Percentiles rank a stretch among this genome's conserved stretches.
These are phyloP conservation scores for Papilio aristodemus DNA, from an alignment of 1,140 invertebrate genomes.

Conservation along the genomic window DNA sequence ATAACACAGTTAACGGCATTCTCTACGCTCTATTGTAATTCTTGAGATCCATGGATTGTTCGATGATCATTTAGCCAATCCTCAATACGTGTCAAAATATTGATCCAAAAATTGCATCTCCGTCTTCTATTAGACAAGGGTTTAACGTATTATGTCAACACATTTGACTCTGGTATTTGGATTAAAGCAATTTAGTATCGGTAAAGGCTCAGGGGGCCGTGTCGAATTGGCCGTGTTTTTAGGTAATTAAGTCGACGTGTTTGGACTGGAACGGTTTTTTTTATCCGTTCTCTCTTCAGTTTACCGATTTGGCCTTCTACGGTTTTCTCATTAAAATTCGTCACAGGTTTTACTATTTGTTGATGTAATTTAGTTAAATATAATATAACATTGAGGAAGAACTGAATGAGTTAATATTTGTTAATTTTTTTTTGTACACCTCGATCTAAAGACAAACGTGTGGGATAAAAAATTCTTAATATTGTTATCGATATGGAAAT, in stretches of 20 bases:
- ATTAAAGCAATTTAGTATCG: conserved; percentile 15
- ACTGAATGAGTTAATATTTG: no score
- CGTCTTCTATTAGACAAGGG: not conserved
- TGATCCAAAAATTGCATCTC: not conserved
- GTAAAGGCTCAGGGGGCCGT: conserved; percentile 21
- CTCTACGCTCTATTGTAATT: not conserved
- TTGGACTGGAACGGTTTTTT: conserved; percentile 18
- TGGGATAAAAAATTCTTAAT: no score
- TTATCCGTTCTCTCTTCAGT: conserved; percentile 1
- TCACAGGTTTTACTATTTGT: not conserved
- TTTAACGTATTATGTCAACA: not conserved
- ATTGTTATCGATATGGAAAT: no score
- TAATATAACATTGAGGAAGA: not conserved
- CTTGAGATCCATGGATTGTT: not conserved
- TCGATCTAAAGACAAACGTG: no score
- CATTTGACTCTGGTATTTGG: not conserved
- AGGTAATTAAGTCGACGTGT: conserved; percentile 15
- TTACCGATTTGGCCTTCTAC: conserved; percentile 21
- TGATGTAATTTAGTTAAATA: conserved; percentile 9
- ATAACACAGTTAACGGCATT: not conserved
- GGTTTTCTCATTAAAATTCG: conserved; percentile 20
- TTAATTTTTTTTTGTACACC: no score
- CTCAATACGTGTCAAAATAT: conserved; percentile 8
- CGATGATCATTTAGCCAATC: not conserved
- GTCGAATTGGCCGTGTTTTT: conserved; percentile 13